A percentile compares a stretch with the other conserved stretches of the same genome.
Conservation (phyloP, 2,888 invertebrate genomes). For the Julus scandinavius region DNA sequence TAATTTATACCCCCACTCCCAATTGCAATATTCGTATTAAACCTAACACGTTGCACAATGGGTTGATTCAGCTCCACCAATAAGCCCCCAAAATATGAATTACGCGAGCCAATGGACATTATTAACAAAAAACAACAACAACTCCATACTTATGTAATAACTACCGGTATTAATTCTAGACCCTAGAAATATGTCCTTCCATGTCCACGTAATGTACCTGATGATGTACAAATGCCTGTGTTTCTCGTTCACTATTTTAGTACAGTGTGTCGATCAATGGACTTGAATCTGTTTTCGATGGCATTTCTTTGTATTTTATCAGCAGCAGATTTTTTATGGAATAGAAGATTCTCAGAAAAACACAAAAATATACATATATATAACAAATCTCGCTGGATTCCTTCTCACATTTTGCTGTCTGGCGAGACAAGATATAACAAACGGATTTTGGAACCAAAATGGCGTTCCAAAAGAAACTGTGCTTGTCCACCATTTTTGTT, state of each 20-base stretch:
- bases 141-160: conserved; percentile 14
- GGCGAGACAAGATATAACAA: neutral
- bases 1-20: neutral
- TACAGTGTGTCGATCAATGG: conserved; percentile 21
- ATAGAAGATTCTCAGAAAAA: neutral
- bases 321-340: neutral
- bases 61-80: conserved; percentile 1
- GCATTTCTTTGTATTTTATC: neutral
- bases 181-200: conserved; percentile 37
- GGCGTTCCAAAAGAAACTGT: neutral
- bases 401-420: neutral
- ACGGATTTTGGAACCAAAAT: neutral
- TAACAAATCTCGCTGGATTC: neutral
- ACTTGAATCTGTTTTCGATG: conserved; percentile 9
- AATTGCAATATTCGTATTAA: conserved; percentile 21
- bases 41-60: neutral
- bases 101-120: neutral
- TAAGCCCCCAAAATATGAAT: neutral
- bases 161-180: conserved; percentile 21
- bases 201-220: conserved; percentile 53
- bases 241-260: conserved; percentile 43
- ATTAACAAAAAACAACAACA: neutral
- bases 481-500: neutral
- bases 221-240: conserved; percentile 53
- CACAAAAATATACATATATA: neutral